Evolutionary conservation across 37 sponge, comb jelly and placozoan species (phyloP).

Genomic region (Beroe forskalii): DNA sequence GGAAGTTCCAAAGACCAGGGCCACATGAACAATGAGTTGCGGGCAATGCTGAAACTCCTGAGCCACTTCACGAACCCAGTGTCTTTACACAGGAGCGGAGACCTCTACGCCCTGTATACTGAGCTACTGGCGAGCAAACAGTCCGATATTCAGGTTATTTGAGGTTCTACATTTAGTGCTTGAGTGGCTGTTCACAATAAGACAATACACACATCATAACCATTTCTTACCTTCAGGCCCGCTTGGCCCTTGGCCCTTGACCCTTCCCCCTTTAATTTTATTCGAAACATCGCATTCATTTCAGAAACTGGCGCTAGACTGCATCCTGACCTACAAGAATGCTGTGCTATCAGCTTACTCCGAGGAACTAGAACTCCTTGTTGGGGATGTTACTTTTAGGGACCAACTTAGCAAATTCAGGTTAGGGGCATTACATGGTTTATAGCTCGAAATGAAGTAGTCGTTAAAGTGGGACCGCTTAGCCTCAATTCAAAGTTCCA

Average conservation of each 20-base stretch:
- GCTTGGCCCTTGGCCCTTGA: neutral
- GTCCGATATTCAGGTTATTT: conserved; percentile 63
- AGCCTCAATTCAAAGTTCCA: too few species aligned
- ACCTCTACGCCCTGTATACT: neutral
- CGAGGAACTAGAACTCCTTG: neutral
- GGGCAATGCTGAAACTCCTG: conserved; percentile 2
- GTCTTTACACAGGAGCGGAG: neutral
- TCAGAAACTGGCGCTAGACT: conserved; percentile 62
- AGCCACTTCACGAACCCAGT: conserved; percentile 15
- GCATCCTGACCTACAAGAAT: conserved; percentile 28
- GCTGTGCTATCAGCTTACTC: neutral
- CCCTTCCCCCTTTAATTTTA: neutral
- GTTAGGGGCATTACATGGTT: neutral
- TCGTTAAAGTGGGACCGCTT: too few species aligned
- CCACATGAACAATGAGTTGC: conserved; percentile 48
- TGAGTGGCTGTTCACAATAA: neutral
- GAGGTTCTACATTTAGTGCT: neutral
- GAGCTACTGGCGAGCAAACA: conserved; percentile 25
- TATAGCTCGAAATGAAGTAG: too few species aligned
- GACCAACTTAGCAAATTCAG: conserved; percentile 43
- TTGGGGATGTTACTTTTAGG: conserved; percentile 33
- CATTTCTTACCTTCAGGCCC: neutral
- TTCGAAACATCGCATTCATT: too few species aligned
- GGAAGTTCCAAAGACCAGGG: neutral
- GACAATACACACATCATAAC: neutral